Evolutionary conservation across 1,140 invertebrate species (phyloP), one percentile per base, ranked within the genome.

Genomic region (Carposina sasakii): DNA sequence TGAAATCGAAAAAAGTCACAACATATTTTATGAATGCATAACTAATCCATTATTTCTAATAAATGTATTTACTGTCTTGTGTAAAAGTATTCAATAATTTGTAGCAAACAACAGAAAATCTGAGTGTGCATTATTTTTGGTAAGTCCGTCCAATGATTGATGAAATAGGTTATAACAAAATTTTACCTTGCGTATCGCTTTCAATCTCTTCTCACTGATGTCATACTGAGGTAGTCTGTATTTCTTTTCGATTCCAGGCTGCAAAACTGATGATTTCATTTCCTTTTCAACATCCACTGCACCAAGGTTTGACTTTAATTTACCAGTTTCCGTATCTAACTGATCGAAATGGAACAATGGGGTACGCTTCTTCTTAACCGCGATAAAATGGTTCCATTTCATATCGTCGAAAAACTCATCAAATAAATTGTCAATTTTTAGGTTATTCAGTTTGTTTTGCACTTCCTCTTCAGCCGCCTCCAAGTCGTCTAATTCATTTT

Each of bases 191-290:
- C 89, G 88, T 49, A 89, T 58, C 31, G 85, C 72, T 55, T 87
- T 88, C 37, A 91, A 71, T 69, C 81, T 87, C 54, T 84, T 89
- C 22, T 90, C 85, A 56, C 86, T 90, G 2, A 89, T 64, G 55
- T 88, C 71, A 63, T 90, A 91, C 15, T 85, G 84, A 6, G 91
- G 90, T 8, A 94, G 69, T 16, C 72, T 60, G 42, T 90, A 82
- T 17, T 89, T 59, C 64, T 89, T 86, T 62, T 94, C 92, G 63
- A 93, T 89, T 19, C 89, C 91, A 6, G 90, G 85, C 24, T 86
- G 86, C 2, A 92, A 66, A 6, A 90, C 88, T 23, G 90, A 90
- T 46, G 90, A 92, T 53, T 90, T 69, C 76, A 92, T 78, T 51
- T 88, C 65, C 48, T 87, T 73, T 21, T 87, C 87, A 42, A 91